Conservation (phyloP, 1,140 invertebrate genomes). For the Brachionus paranguensis region DNA sequence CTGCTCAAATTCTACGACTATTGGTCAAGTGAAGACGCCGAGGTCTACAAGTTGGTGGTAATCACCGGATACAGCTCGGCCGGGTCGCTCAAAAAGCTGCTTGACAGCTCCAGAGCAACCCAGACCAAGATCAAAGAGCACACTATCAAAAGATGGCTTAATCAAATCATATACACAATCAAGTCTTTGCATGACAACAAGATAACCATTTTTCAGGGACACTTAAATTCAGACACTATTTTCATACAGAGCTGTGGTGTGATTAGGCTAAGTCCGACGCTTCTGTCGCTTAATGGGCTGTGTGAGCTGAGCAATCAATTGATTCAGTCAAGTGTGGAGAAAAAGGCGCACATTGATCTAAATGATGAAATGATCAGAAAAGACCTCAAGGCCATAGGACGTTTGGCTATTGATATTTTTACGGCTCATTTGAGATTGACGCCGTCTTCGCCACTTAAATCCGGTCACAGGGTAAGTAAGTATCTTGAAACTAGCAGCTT, state of each 20-base stretch:
- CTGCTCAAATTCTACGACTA: constrained; percentile 32
- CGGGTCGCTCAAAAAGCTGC: not conserved
- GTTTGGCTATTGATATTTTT: constrained; percentile 6
- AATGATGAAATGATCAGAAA: not conserved
- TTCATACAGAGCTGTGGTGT: constrained; percentile 33
- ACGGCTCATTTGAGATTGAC: not conserved
- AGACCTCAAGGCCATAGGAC: constrained; percentile 16
- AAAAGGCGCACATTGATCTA: not conserved
- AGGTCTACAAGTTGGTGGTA: constrained; percentile 14
- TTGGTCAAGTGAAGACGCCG: not conserved
- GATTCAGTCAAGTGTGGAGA: not conserved
- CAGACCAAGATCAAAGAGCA: constrained; percentile 19
- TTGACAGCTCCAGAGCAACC: not conserved
- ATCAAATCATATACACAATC: constrained; percentile 24
- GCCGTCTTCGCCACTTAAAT: not conserved
- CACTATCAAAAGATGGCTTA: constrained; percentile 14
- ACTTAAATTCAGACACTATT: constrained; percentile 19
- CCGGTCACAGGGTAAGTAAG: not conserved
- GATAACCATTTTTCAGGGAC: constrained; percentile 19
- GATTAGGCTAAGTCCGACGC: constrained; percentile 6
- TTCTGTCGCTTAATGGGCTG: constrained; percentile 5
- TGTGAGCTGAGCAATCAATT: not conserved
- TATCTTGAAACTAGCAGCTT: not conserved
- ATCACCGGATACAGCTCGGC: constrained; percentile 30
- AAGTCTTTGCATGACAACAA: constrained; percentile 20